Evolutionary conservation across 2,113 vertebrate species (phyloP).

Genomic region (Nicator chloris): DNA sequence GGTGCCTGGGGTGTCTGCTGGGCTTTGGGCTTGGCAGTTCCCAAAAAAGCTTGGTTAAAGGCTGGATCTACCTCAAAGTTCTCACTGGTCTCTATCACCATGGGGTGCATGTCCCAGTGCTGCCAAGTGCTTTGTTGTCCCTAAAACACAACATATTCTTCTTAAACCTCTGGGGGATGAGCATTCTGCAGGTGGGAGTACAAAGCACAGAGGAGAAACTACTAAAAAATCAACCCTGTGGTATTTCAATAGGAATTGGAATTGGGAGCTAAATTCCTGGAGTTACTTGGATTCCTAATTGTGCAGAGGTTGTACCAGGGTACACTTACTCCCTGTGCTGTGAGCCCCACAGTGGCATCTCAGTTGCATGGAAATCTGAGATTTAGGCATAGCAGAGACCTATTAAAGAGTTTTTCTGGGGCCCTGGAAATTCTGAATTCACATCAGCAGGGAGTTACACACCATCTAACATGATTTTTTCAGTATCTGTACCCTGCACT

Average conservation of each 20-base stretch:
- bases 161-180: not conserved
- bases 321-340: accelerated
- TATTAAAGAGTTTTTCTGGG: not conserved
- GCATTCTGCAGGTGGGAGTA: not conserved
- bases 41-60: not conserved
- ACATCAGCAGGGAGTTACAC: not conserved
- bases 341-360: not conserved
- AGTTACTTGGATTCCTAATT: not conserved
- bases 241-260: not conserved
- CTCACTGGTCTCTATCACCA: not conserved
- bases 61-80: not conserved
- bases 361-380: not conserved
- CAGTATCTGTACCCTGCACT: not conserved
- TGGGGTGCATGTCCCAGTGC: accelerated
- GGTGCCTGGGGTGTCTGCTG: not conserved
- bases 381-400: not conserved
- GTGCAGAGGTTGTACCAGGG: not conserved
- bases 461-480: not conserved
- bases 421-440: not conserved
- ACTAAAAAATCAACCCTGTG: not conserved
- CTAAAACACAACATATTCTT: not conserved
- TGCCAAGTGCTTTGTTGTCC: not conserved
- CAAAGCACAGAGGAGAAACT: not conserved
- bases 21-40: not conserved
- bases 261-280: not conserved